Conservation (phyloP, 2,888 invertebrate species). For the Unio delphinus region DNA sequence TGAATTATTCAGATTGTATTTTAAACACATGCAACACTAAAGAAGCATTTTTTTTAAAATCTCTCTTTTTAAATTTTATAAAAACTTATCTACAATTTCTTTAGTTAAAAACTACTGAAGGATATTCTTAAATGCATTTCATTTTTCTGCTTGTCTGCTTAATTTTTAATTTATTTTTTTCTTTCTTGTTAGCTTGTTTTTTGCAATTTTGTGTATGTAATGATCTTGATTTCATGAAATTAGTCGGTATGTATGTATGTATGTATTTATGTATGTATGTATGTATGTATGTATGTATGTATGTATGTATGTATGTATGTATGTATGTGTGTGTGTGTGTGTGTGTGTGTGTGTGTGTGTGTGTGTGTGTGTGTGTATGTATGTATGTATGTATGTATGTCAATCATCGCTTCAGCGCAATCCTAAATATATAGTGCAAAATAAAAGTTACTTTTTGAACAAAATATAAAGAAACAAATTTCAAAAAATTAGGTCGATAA, state of each 20-base stretch:
- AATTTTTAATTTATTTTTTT: background rate
- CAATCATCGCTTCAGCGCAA: too few species aligned
- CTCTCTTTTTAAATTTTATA: too few species aligned
- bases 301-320: background rate
- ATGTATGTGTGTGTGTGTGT: background rate
- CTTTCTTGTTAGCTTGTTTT: background rate
- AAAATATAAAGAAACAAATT: too few species aligned
- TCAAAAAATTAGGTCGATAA: too few species aligned
- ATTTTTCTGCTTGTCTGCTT: background rate
- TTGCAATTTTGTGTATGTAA: background rate
- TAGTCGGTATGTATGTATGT: too few species aligned
- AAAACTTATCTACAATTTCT: too few species aligned
- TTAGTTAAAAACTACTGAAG: background rate
- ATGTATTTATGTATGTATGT: background rate
- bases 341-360: background rate
- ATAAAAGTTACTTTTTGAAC: too few species aligned
- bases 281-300: constrained; percentile 5
- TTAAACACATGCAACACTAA: too few species aligned
- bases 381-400: background rate
- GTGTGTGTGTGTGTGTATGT: background rate
- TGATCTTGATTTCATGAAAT: too few species aligned
- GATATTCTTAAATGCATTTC: background rate
- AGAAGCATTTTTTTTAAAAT: too few species aligned
- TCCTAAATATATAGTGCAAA: too few species aligned
- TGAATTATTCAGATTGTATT: too few species aligned